A percentile compares a stretch with the other conserved stretches of the same genome.
These are phyloP conservation scores for Aphelenchoides avenae DNA, from an alignment of 1,140 invertebrate genomes.

Conservation along the genomic window DNA sequence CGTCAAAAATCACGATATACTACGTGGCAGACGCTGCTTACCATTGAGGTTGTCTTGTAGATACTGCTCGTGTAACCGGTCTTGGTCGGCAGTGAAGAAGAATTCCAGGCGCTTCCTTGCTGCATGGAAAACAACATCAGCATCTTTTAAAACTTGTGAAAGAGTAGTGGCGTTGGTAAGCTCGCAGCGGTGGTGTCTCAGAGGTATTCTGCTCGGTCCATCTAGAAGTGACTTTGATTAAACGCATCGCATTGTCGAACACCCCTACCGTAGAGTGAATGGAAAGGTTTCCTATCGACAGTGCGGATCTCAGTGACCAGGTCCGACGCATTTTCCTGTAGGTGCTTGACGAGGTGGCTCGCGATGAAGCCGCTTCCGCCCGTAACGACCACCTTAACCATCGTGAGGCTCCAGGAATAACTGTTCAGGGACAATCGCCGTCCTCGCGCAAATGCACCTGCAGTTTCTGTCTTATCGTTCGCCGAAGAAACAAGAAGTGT, in stretches of 20 bases:
- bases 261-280: constrained; percentile 1
- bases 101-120: constrained; percentile 32
- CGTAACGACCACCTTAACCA: constrained; percentile 31
- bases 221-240: constrained; percentile 1
- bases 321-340: constrained; percentile 8
- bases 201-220: constrained; percentile 1
- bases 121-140: constrained; percentile 35
- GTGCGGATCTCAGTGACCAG: constrained; percentile 31
- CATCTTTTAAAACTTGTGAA: constrained; percentile 20
- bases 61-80: constrained; percentile 14
- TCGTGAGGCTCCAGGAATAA: not conserved
- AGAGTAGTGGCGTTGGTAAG: constrained; percentile 6
- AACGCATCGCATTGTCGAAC: not conserved
- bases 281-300: constrained; percentile 30
- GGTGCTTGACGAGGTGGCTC: constrained; percentile 18
- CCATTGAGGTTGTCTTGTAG: constrained; percentile 30
- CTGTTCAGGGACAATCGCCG: too few species aligned
- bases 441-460: too few species aligned
- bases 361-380: constrained; percentile 34
- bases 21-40: not conserved
- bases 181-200: constrained; percentile 31
- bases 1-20: constrained; percentile 3
- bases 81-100: constrained; percentile 8
- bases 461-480: too few species aligned
- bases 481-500: too few species aligned